A percentile compares a stretch with the other conserved stretches of the same genome.
Conservation (phyloP, 2,888 invertebrate species). For the Parnassius apollo region DNA sequence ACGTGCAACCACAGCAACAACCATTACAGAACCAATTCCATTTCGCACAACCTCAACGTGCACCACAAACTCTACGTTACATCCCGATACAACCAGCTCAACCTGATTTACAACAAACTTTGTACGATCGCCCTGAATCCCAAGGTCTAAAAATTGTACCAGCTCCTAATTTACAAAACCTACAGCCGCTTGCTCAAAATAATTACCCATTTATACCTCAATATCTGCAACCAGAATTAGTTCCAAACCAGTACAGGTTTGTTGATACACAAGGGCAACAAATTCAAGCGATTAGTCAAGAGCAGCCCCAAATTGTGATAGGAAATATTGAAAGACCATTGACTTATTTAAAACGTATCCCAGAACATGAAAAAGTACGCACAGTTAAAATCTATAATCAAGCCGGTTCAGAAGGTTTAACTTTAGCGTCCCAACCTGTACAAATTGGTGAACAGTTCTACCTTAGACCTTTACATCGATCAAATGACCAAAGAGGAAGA, state of each 20-base stretch:
- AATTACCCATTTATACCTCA: slow-evolving; percentile 62
- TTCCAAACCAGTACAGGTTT: slow-evolving; percentile 68
- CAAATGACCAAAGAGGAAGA: slow-evolving; percentile 59
- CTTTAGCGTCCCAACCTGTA: slow-evolving; percentile 47
- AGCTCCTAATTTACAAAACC: slow-evolving; percentile 64
- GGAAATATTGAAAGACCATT: slow-evolving; percentile 63
- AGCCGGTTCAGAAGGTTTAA: slow-evolving; percentile 44
- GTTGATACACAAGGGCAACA: slow-evolving; percentile 59
- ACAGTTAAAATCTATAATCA: slow-evolving; percentile 64
- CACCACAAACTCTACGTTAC: slow-evolving; percentile 57
- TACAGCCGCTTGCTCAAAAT: slow-evolving; percentile 41
- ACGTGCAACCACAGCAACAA: slow-evolving; percentile 59
- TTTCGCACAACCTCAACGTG: slow-evolving; percentile 52
- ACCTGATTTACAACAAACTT: slow-evolving; percentile 47
- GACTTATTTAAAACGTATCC: slow-evolving; percentile 66
- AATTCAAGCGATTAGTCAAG: slow-evolving; percentile 50
- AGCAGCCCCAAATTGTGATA: slow-evolving; percentile 52
- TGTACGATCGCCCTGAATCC: slow-evolving; percentile 64
- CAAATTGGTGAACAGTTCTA: slow-evolving; percentile 67
- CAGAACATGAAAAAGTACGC: slow-evolving; percentile 64
- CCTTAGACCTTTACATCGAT: slow-evolving; percentile 57
- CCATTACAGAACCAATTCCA: slow-evolving; percentile 48
- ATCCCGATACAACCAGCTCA: slow-evolving; percentile 52
- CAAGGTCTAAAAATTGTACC: slow-evolving; percentile 73
- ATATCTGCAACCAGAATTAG: slow-evolving; percentile 63